These are phyloP conservation scores for Micromesistius poutassou DNA, from an alignment of 2,797 vertebrate genomes.

Conservation along the genomic window DNA sequence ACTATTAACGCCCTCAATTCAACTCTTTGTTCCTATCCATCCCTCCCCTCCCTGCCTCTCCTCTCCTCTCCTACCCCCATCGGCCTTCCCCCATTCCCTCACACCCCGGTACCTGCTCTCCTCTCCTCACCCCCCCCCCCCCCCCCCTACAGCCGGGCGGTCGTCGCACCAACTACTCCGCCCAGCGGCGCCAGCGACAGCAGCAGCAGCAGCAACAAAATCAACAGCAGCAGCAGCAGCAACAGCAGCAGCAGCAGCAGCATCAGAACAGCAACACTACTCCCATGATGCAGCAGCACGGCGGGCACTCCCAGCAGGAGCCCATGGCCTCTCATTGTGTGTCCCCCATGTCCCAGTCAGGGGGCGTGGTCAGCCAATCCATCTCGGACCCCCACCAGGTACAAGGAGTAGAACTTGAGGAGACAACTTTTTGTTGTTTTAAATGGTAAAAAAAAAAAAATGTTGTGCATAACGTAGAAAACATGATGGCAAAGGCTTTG, in stretches of 20 bases:
- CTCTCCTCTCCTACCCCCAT: background rate
- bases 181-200: conserved; percentile 37
- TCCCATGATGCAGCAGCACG: conserved; percentile 66
- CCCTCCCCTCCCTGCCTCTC: conserved; percentile 19
- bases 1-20: conserved; percentile 26
- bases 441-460: too few relatives aligned
- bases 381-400: conserved; percentile 70
- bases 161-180: conserved; percentile 59
- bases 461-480: background rate
- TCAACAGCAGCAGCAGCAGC: conserved; percentile 36
- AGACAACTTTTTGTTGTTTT: background rate
- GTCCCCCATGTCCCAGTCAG: conserved; percentile 66
- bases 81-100: background rate
- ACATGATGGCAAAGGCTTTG: background rate
- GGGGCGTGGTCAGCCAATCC: conserved; percentile 48
- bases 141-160: conserved; percentile 44
- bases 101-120: background rate
- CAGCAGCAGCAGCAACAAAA: conserved; percentile 6
- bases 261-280: conserved; percentile 53
- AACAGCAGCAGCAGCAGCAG: conserved; percentile 33
- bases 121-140: background rate
- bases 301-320: conserved; percentile 63
- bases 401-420: conserved; percentile 4
- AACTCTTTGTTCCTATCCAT: conserved; percentile 22
- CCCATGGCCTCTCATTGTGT: conserved; percentile 66